These are phyloP conservation scores for Pangasius sanitwongsei DNA, from an alignment of 2,797 vertebrate species.

Conservation along the genomic window DNA sequence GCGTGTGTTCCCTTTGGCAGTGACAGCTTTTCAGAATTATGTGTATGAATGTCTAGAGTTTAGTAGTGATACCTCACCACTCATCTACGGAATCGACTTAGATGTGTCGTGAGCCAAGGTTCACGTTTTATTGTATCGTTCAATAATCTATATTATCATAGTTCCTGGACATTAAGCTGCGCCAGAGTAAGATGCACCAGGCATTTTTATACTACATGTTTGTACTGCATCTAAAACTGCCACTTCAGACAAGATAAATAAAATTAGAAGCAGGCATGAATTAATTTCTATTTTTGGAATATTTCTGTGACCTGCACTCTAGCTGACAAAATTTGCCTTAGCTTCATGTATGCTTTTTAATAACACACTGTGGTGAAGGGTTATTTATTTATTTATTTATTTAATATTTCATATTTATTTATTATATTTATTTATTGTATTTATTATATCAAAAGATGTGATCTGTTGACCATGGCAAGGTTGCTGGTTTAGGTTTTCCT, in stretches of 20 bases:
- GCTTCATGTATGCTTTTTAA: not conserved
- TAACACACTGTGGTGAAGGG: not conserved
- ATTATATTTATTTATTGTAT: too few species aligned
- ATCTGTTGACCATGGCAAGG: too few species aligned
- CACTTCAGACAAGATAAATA: not conserved
- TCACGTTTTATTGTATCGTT: not conserved
- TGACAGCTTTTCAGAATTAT: constrained; percentile 6
- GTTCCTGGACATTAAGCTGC: not conserved
- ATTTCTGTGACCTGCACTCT: not conserved
- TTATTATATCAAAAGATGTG: too few species aligned
- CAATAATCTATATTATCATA: not conserved
- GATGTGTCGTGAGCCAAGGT: not conserved
- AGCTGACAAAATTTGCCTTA: not conserved
- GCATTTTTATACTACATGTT: not conserved
- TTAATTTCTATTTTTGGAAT: not conserved
- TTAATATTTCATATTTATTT: too few species aligned
- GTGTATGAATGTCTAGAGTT: not conserved
- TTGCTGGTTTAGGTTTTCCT: too few species aligned
- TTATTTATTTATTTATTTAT: not conserved
- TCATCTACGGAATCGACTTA: not conserved
- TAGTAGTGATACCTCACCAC: not conserved
- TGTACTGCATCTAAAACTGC: not conserved
- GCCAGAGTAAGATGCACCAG: not conserved
- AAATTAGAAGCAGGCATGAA: not conserved
- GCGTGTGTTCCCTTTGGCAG: not conserved